Conservation (phyloP, 92 coral and sea anemone genomes). For the Montipora capitata region DNA sequence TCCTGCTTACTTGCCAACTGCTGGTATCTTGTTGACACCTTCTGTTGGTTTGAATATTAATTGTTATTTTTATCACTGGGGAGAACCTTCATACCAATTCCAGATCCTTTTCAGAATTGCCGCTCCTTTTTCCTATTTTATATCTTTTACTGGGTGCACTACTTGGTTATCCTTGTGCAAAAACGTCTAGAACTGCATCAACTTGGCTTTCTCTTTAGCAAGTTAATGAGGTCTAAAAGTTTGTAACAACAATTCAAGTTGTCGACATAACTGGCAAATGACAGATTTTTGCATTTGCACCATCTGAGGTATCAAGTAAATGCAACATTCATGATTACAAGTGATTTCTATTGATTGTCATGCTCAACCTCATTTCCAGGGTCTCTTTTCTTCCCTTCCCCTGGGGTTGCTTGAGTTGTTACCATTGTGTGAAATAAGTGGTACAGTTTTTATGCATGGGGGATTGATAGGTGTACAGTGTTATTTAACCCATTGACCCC, state of each 20-base stretch:
- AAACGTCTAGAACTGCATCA: conserved; percentile 4
- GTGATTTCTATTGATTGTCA: too few relatives aligned
- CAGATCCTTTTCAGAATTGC: conserved; percentile 2
- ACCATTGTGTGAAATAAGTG: neutral
- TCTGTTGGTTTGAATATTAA: too few relatives aligned
- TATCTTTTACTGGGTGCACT: neutral
- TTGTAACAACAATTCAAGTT: neutral
- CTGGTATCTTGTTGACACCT: too few relatives aligned
- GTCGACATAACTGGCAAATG: neutral
- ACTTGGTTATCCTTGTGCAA: conserved; percentile 3
- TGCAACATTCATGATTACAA: conserved; percentile 12
- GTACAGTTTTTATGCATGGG: conserved; percentile 26
- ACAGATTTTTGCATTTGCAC: neutral
- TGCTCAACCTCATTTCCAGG: conserved; percentile 11
- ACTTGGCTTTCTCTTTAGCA: neutral
- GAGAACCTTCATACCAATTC: neutral
- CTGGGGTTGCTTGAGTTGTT: too few relatives aligned
- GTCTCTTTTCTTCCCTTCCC: too few relatives aligned
- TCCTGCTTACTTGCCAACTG: too few relatives aligned
- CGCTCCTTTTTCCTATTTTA: conserved; percentile 9
- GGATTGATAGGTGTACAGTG: conserved; percentile 38
- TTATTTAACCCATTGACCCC: conserved; percentile 1
- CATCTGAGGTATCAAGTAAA: neutral
- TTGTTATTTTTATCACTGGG: too few relatives aligned
- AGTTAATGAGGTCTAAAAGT: neutral